Evolutionary conservation across 2,888 invertebrate genomes (phyloP).

Genomic region (Caenorhabditis sinica): DNA sequence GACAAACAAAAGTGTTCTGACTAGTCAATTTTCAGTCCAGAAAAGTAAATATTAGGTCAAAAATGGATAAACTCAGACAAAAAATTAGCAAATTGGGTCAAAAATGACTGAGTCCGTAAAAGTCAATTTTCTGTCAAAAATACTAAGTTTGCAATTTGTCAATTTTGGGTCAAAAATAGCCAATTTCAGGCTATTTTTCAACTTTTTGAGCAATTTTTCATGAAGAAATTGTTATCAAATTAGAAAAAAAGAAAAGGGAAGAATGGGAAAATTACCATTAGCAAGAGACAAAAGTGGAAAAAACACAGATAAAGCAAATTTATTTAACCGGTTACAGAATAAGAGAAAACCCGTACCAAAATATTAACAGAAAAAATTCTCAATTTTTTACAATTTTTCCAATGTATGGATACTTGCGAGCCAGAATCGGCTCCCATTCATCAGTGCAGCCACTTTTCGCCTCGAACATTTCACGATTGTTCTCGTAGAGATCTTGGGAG

Average conservation of each 20-base stretch:
- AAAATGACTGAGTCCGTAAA: too few relatives aligned
- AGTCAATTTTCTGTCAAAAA: too few relatives aligned
- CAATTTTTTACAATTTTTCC: slow-evolving; percentile 76
- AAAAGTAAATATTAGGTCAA: too few relatives aligned
- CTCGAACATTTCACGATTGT: slow-evolving; percentile 40
- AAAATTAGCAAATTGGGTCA: too few relatives aligned
- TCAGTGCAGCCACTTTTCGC: slow-evolving; percentile 49
- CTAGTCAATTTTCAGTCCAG: too few relatives aligned
- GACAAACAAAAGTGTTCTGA: too few relatives aligned
- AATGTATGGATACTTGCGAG: slow-evolving; percentile 71
- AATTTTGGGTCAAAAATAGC: too few relatives aligned
- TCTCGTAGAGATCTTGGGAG: slow-evolving; percentile 77
- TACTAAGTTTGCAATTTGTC: too few relatives aligned
- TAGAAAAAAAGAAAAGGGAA: not conserved
- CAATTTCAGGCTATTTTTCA: too few relatives aligned
- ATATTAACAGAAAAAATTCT: not conserved
- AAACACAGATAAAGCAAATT: not conserved
- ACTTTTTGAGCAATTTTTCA: too few relatives aligned
- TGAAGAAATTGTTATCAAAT: too few relatives aligned
- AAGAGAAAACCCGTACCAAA: not conserved
- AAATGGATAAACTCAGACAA: too few relatives aligned
- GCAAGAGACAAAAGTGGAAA: not conserved
- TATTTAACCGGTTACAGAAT: slow-evolving; percentile 15
- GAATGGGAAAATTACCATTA: not conserved
- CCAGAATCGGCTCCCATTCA: slow-evolving; percentile 71